phyloP scores from a whole-genome alignment of 2,888 invertebrate species.

The Leucozona laternaria region DNA sequence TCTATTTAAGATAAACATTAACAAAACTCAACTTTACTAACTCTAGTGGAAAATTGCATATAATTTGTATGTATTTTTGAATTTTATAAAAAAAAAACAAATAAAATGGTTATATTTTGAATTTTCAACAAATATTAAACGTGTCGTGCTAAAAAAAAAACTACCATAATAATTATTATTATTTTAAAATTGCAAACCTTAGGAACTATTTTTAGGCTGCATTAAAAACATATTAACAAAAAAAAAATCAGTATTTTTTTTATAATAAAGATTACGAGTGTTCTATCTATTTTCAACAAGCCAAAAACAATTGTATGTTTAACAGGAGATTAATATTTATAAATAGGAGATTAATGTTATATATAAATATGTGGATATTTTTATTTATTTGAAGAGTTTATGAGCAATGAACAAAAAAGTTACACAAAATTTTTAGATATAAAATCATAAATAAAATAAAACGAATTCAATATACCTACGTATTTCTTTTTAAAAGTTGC shows the following conservation, averaged over 20 bases:
- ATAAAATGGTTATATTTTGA: constrained; percentile 7
- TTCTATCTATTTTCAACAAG: constrained; percentile 59
- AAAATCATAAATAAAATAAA: neutral
- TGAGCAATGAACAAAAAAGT: neutral
- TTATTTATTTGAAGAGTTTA: constrained; percentile 29
- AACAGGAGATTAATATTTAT: constrained; percentile 51
- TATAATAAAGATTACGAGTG: neutral
- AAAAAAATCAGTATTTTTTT: neutral
- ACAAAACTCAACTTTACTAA: neutral
- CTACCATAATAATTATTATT: neutral
- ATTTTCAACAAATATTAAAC: neutral
- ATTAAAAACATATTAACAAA: neutral
- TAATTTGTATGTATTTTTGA: neutral
- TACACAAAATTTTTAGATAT: neutral
- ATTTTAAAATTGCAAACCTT: constrained; percentile 10
- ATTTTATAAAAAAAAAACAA: constrained; percentile 9
- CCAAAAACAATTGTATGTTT: constrained; percentile 59
- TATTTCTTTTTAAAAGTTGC: neutral
- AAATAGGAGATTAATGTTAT: neutral
- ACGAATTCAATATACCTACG: no score
- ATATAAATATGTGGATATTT: neutral
- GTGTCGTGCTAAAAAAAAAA: constrained; percentile 25
- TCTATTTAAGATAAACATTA: neutral
- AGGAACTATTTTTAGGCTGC: constrained; percentile 24
- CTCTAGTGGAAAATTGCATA: neutral